Evolutionary conservation across 2,797 vertebrate genomes (phyloP), one percentile per base, ranked within the genome.

Genomic region (Pampus argenteus): DNA sequence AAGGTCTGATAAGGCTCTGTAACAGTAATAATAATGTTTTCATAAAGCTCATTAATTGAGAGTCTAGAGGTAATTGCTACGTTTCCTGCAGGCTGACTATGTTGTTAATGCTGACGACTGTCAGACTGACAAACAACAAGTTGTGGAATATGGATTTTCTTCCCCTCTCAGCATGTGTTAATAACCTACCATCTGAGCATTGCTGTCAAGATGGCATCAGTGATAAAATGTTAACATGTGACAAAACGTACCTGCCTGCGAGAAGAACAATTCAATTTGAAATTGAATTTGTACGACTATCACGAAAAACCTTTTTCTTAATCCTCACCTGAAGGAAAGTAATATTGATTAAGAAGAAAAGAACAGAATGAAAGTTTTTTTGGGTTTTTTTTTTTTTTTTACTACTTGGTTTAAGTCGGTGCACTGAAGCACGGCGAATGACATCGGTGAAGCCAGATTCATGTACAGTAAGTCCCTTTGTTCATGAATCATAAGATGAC

Each of bases 41-140:
- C 93, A 92, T 90, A 93, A 92, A 93, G 92, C 93, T 94, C 91
- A 94, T 94, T 94, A 95, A 95, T 94, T 94, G 92, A 93, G 91
- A 93, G 91, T 94, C 87, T 89, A 77, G 88, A 89, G 91, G 93
- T 94, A 95, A 95, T 94, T 93, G 94, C 90, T 76, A 78, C 83
- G 75, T 93, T 94, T 94, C 93, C 94, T 92, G 88, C 89, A 91
- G 93, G 93, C 90, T 89, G 89, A 93, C 82, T 84, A 83, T 86
- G 91, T 90, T 90, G 89, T 88, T 94, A 93, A 94, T 93, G 93
- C 93, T 88, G 91, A 91, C 86, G 79, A 94, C 92, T 94, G 94
- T 94, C 94, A 94, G 91, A 92, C 92, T 94, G 94, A 94, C 94
- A 93, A 94, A 95, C 93, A 94, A 91, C 93, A 90, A 93, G 92